Evolutionary conservation across 2,888 invertebrate species (phyloP).

Genomic region (Leucophora obtusa): DNA sequence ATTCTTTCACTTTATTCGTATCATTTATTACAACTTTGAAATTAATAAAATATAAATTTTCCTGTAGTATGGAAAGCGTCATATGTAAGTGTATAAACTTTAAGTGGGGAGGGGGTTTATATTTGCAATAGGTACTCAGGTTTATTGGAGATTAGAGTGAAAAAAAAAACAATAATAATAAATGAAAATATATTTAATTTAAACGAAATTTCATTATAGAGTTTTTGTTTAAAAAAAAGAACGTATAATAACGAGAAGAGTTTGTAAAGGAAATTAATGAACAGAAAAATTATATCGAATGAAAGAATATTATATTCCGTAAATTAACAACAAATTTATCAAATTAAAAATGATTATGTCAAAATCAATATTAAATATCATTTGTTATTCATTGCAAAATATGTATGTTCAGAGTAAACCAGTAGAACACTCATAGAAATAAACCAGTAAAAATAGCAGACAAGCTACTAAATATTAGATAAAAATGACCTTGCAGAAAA

Average conservation of each 20-base stretch:
- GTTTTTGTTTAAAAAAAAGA: neutral
- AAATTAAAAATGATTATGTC: too few relatives aligned
- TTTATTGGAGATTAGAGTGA: neutral
- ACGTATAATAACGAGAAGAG: neutral
- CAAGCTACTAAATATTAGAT: too few relatives aligned
- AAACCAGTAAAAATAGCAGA: too few relatives aligned
- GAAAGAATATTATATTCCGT: neutral
- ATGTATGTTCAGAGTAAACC: too few relatives aligned
- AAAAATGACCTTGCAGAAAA: too few relatives aligned
- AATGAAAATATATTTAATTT: neutral
- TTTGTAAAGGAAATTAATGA: constrained; percentile 2
- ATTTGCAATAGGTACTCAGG: neutral
- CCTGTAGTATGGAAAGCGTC: neutral
- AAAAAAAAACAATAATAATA: neutral
- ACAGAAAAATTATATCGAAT: neutral
- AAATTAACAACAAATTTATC: too few relatives aligned
- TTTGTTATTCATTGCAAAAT: too few relatives aligned
- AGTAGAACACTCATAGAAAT: too few relatives aligned
- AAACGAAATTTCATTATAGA: neutral
- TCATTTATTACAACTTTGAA: too few relatives aligned
- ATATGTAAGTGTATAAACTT: neutral
- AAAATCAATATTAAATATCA: too few relatives aligned
- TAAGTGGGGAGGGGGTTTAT: neutral
- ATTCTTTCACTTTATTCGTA: too few relatives aligned
- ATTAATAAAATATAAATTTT: too few relatives aligned